Evolutionary conservation across 2,797 vertebrate genomes (phyloP).

Genomic region (Phrynocephalus guinanensis): DNA sequence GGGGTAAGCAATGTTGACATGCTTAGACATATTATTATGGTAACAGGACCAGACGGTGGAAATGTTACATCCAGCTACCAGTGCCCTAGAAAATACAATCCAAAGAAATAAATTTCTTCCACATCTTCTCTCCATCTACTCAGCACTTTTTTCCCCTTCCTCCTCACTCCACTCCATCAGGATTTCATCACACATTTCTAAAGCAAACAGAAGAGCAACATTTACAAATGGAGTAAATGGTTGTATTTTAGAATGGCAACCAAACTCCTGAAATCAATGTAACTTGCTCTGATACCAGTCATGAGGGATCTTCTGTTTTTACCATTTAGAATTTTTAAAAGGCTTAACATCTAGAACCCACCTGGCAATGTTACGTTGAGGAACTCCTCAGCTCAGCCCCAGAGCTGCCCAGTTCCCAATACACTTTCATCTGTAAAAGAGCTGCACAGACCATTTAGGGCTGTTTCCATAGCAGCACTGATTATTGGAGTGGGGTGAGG

Average conservation of each 20-base stretch:
- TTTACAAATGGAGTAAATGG: not conserved
- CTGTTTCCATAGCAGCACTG: conserved; percentile 14
- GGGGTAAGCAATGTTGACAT: not conserved
- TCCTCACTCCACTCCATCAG: not conserved
- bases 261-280: not conserved
- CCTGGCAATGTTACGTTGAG: not conserved
- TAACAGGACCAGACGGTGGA: too few relatives aligned
- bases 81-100: too few relatives aligned
- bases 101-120: not conserved
- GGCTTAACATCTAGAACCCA: not conserved
- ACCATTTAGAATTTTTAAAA: not conserved
- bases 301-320: not conserved
- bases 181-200: not conserved
- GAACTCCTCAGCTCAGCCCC: not conserved
- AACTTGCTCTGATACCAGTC: not conserved
- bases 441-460: not conserved
- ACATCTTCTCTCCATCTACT: not conserved
- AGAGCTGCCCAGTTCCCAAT: not conserved
- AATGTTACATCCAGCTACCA: too few relatives aligned
- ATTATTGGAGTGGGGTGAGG: not conserved
- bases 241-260: not conserved
- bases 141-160: too few relatives aligned
- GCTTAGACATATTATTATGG: not conserved
- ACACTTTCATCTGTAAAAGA: not conserved
- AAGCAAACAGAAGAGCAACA: not conserved